Conservation (phyloP, 2,888 invertebrate species). For the Drosophila atripex region DNA sequence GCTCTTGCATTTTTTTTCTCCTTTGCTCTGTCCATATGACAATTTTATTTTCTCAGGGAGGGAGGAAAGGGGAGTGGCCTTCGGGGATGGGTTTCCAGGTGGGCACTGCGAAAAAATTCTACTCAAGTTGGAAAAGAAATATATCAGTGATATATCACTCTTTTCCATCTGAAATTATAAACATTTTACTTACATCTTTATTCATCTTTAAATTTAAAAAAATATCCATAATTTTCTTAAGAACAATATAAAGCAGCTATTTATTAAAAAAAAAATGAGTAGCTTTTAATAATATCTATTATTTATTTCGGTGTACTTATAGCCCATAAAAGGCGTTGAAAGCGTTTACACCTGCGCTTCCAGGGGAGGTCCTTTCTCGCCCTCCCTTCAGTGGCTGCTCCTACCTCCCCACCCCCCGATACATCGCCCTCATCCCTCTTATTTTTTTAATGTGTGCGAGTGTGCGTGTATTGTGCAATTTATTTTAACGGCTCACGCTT, state of each 20-base stretch:
- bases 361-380: slow-evolving; percentile 32
- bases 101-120: background rate
- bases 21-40: slow-evolving; percentile 60
- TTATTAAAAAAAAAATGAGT: no score
- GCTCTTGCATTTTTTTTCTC: slow-evolving; percentile 22
- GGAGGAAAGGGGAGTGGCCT: slow-evolving; percentile 15
- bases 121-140: background rate
- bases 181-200: no score
- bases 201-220: no score
- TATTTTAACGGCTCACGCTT: slow-evolving; percentile 76
- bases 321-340: slow-evolving; percentile 69
- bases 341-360: slow-evolving; percentile 69
- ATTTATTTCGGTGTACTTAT: slow-evolving; percentile 5
- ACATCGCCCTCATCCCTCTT: slow-evolving; percentile 3
- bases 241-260: no score
- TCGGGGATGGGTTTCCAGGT: background rate
- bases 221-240: no score
- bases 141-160: background rate
- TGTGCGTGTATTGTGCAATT: slow-evolving; percentile 69
- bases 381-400: slow-evolving; percentile 9
- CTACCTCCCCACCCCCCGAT: background rate
- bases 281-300: background rate
- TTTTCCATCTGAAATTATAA: background rate
- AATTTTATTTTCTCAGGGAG: slow-evolving; percentile 45
- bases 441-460: slow-evolving; percentile 19